Percentiles rank a stretch among this genome's conserved stretches.
phyloP scores from a whole-genome alignment of 1,140 invertebrate species.

The Drosophila trapezifrons region DNA sequence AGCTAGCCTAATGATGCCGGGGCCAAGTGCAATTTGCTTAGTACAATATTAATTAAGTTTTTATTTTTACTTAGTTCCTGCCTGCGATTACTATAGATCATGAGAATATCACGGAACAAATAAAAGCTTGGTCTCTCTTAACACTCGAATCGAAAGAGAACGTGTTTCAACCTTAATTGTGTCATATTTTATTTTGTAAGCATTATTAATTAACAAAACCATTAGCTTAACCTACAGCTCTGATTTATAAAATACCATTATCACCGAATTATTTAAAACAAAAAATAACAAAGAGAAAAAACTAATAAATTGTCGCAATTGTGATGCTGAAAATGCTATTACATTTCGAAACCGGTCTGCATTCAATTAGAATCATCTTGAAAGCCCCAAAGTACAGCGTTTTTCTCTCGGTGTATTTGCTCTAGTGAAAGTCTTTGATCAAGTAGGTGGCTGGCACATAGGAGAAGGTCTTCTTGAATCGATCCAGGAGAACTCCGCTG shows the following conservation, averaged over 20 bases:
- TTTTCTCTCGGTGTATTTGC: no score
- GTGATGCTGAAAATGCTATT: not conserved
- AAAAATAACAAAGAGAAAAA: not conserved
- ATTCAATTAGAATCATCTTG: not conserved
- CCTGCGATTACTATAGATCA: not conserved
- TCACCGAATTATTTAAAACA: slow-evolving; percentile 5
- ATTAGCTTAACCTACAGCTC: not conserved
- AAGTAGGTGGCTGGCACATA: slow-evolving; percentile 86
- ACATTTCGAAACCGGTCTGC: not conserved
- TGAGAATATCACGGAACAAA: no score
- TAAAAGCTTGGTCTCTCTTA: no score
- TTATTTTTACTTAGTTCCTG: slow-evolving; percentile 25
- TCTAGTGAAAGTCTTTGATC: slow-evolving; percentile 63
- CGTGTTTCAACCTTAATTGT: not conserved
- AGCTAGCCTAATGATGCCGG: slow-evolving; percentile 31
- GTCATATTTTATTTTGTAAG: no score
- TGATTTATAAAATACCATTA: not conserved
- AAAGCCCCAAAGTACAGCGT: not conserved
- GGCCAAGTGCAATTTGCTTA: slow-evolving; percentile 22
- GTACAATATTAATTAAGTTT: slow-evolving; percentile 8
- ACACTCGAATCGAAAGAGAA: no score
- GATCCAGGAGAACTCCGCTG: slow-evolving; percentile 87
- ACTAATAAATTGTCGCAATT: not conserved
- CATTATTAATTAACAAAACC: not conserved
- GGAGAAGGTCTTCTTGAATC: slow-evolving; percentile 86